Evolutionary conservation across 2,113 vertebrate genomes (phyloP).

Genomic region (Tiliqua scincoides): DNA sequence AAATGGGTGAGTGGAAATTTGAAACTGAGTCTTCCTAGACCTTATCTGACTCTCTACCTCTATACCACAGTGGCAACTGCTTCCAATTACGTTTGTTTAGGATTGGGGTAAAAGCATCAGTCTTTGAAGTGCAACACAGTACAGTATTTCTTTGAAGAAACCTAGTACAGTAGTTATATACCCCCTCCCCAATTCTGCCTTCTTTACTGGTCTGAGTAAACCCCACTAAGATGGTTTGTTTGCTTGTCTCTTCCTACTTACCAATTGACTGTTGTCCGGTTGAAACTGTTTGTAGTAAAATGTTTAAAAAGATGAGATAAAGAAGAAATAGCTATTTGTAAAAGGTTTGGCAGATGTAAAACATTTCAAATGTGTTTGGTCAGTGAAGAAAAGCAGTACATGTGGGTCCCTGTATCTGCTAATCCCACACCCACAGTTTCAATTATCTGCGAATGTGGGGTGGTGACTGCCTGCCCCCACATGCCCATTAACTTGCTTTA

Average conservation of each 20-base stretch:
- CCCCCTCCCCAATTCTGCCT: background rate
- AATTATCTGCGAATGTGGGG: no score
- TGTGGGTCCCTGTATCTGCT: no score
- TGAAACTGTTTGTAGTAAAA: background rate
- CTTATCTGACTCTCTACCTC: no score
- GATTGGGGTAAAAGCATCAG: background rate
- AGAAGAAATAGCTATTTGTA: background rate
- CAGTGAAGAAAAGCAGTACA: background rate
- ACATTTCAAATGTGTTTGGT: background rate
- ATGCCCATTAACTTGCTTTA: no score
- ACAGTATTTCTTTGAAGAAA: background rate
- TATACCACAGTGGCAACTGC: background rate
- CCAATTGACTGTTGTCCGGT: background rate
- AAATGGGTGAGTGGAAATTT: no score
- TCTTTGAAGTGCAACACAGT: background rate
- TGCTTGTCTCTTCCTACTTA: background rate
- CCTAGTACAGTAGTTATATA: background rate
- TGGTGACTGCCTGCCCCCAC: no score
- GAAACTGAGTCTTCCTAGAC: no score
- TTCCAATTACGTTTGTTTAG: background rate
- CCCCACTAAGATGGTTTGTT: background rate
- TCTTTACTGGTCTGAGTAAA: background rate
- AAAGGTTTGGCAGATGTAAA: background rate
- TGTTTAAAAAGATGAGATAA: background rate
- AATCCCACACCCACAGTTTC: no score